phyloP scores from a whole-genome alignment of 2,888 invertebrate species.

The Thumatha senex region DNA sequence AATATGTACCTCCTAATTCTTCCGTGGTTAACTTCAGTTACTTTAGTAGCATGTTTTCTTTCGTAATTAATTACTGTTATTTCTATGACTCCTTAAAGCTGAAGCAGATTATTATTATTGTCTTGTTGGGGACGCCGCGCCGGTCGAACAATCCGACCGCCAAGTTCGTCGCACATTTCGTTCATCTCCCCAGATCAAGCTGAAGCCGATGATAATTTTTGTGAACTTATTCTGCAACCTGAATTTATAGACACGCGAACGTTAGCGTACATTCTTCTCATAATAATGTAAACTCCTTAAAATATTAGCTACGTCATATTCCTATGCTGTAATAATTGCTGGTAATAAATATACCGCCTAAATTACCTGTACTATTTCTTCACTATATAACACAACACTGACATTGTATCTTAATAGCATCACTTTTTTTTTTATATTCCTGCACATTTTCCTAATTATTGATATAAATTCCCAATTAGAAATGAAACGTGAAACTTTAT shows the following conservation, averaged over 20 bases:
- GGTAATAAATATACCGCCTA: not conserved
- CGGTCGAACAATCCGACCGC: too few species aligned
- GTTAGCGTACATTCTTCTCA: not conserved
- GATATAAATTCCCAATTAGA: too few species aligned
- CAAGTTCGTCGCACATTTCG: too few species aligned
- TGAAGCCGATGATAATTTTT: not conserved
- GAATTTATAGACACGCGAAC: not conserved
- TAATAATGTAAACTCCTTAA: not conserved
- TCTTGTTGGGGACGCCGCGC: too few species aligned
- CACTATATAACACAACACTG: not conserved
- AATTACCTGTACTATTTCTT: constrained; percentile 1
- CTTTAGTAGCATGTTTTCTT: too few species aligned
- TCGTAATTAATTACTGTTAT: too few species aligned
- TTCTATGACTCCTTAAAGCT: too few species aligned
- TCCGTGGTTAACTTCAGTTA: constrained; percentile 8
- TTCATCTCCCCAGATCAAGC: too few species aligned
- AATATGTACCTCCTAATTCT: constrained; percentile 4
- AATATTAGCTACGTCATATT: not conserved
- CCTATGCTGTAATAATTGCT: not conserved
- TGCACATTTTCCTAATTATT: too few species aligned
- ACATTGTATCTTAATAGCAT: not conserved
- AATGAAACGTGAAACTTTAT: too few species aligned
- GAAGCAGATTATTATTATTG: not conserved
- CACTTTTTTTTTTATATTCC: too few species aligned
- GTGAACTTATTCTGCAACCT: not conserved